phyloP scores from a whole-genome alignment of 92 coral and sea anemone genomes.

The Montipora capitata region DNA sequence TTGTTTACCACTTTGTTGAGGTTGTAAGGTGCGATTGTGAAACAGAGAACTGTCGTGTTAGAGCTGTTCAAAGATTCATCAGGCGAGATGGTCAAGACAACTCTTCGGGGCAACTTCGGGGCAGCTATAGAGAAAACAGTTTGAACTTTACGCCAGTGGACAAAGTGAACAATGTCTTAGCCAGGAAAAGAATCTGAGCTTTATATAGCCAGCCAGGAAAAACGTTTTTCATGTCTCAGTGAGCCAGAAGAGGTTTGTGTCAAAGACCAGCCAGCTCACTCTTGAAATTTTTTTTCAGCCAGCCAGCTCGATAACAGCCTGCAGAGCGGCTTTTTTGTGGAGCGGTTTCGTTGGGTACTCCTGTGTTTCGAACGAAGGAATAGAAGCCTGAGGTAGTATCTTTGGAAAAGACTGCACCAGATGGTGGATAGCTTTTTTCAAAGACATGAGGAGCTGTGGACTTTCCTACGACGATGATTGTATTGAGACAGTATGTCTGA shows the following conservation, averaged over 20 bases:
- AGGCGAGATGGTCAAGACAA: slow-evolving; percentile 2
- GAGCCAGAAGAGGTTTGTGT: too few species aligned
- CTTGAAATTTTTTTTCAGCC: too few species aligned
- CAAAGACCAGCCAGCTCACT: too few species aligned
- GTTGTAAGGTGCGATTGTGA: slow-evolving; percentile 53
- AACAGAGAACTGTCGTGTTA: slow-evolving; percentile 50
- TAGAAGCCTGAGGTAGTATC: slow-evolving; percentile 59
- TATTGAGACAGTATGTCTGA: slow-evolving; percentile 39
- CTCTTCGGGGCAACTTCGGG: too few species aligned
- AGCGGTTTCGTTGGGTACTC: too few species aligned
- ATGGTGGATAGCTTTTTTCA: slow-evolving; percentile 64
- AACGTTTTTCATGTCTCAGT: too few species aligned
- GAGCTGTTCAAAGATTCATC: slow-evolving; percentile 56
- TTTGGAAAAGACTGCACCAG: slow-evolving; percentile 49
- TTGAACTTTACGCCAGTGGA: too few species aligned
- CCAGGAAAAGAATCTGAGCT: too few species aligned
- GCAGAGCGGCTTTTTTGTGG: too few species aligned
- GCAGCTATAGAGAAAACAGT: slow-evolving; percentile 26
- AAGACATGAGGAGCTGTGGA: slow-evolving; percentile 59
- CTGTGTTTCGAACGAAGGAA: slow-evolving; percentile 53
- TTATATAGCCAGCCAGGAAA: too few species aligned
- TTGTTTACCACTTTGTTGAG: slow-evolving; percentile 48
- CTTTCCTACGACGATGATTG: slow-evolving; percentile 40
- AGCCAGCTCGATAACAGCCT: too few species aligned
- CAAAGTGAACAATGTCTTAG: too few species aligned